These are phyloP conservation scores for Stegodyphus mimosarum DNA, from an alignment of 1,140 invertebrate genomes.

Conservation along the genomic window DNA sequence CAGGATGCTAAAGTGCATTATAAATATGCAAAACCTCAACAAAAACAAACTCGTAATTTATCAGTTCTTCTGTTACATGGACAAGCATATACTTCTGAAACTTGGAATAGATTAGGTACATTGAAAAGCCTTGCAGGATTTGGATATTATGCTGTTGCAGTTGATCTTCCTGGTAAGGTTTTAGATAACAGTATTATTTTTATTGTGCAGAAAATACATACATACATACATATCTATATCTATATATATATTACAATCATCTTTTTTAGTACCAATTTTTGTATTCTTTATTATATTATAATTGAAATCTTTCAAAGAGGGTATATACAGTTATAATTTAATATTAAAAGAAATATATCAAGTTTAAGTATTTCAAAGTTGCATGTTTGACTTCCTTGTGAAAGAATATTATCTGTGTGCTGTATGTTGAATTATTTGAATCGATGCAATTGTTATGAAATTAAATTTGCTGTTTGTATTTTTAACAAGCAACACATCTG, in stretches of 20 bases:
- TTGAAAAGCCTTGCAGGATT: slow-evolving; percentile 67
- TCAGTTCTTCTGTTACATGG: slow-evolving; percentile 70
- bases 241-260: neutral
- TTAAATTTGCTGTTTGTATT: no score
- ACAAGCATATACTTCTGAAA: slow-evolving; percentile 67
- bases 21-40: slow-evolving; percentile 17
- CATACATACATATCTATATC: slow-evolving; percentile 17
- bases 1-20: slow-evolving; percentile 41
- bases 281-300: neutral
- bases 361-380: no score
- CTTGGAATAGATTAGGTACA: slow-evolving; percentile 68
- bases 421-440: no score
- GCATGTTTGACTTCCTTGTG: no score
- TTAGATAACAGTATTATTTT: neutral
- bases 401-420: no score
- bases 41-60: slow-evolving; percentile 2
- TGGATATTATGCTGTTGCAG: slow-evolving; percentile 68
- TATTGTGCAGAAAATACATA: neutral
- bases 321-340: no score
- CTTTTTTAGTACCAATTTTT: neutral
- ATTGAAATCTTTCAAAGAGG: neutral
- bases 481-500: no score
- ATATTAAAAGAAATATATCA: no score
- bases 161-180: slow-evolving; percentile 70
- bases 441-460: no score